Percentiles rank a stretch among this genome's conserved stretches.
Evolutionary conservation across 2,888 invertebrate genomes (phyloP).

Genomic region (Crepidodera aurea): DNA sequence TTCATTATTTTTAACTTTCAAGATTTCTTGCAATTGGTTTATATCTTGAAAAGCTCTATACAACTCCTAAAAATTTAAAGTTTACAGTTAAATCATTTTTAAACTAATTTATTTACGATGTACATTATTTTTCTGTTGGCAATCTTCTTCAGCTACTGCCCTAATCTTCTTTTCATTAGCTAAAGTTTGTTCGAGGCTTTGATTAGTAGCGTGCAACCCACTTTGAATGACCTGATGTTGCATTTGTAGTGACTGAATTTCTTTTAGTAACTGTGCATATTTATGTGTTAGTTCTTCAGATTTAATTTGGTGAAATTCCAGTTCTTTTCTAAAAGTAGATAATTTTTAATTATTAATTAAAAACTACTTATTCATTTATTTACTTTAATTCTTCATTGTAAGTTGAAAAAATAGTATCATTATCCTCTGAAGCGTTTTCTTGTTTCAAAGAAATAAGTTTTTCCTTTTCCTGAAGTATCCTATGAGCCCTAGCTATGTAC

Average conservation of each 20-base stretch:
- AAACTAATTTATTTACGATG: no score
- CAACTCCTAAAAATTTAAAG: conserved; percentile 53
- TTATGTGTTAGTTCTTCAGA: conserved; percentile 61
- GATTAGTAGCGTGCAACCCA: conserved; percentile 56
- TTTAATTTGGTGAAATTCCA: conserved; percentile 62
- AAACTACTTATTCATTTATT: conserved; percentile 11
- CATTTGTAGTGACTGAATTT: conserved; percentile 58
- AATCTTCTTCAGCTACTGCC: conserved; percentile 62
- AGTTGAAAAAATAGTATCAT: conserved; percentile 46
- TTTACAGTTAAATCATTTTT: no score
- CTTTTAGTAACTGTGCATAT: conserved; percentile 62
- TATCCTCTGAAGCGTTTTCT: conserved; percentile 42
- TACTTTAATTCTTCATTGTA: conserved; percentile 56
- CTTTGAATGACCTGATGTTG: conserved; percentile 59
- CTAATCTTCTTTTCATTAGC: conserved; percentile 61
- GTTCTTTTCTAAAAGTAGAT: conserved; percentile 52
- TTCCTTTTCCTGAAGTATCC: conserved; percentile 80
- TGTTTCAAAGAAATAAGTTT: conserved; percentile 66
- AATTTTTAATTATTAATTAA: neutral
- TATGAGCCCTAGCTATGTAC: conserved; percentile 81
- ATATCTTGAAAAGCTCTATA: conserved; percentile 62
- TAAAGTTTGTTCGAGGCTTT: conserved; percentile 57
- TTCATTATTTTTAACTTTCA: conserved; percentile 59
- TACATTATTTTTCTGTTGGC: conserved; percentile 52
- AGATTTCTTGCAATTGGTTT: conserved; percentile 57